These are phyloP conservation scores for Hyperoplus immaculatus DNA, from an alignment of 2,797 vertebrate genomes.

Conservation along the genomic window DNA sequence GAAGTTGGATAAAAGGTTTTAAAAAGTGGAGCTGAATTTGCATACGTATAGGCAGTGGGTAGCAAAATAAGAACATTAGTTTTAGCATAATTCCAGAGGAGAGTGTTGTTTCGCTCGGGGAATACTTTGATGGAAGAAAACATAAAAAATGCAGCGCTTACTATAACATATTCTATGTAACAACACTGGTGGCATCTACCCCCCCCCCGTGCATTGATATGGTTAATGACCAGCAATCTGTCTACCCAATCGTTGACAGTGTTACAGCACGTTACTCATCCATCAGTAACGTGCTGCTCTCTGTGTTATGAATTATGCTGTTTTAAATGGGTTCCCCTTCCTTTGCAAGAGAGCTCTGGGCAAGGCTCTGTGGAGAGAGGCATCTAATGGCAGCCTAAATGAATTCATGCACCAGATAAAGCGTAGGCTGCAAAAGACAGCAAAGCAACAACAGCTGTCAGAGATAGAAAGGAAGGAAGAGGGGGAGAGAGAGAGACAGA, in stretches of 20 bases:
- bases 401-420: constrained; percentile 76
- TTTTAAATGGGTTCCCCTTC: constrained; percentile 73
- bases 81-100: constrained; percentile 68
- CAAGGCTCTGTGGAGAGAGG: constrained; percentile 70
- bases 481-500: constrained; percentile 7
- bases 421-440: constrained; percentile 79
- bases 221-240: constrained; percentile 77
- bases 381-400: constrained; percentile 81
- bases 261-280: constrained; percentile 73
- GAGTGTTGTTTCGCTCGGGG: constrained; percentile 57
- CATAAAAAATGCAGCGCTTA: constrained; percentile 65
- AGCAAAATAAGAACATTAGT: constrained; percentile 62
- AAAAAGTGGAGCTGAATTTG: constrained; percentile 63
- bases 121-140: constrained; percentile 76
- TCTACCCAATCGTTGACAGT: constrained; percentile 74
- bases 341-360: constrained; percentile 74
- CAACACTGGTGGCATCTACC: constrained; percentile 55
- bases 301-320: constrained; percentile 77
- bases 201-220: constrained; percentile 56
- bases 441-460: constrained; percentile 81
- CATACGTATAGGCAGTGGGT: constrained; percentile 62
- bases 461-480: constrained; percentile 56
- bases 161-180: constrained; percentile 68
- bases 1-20: constrained; percentile 73
- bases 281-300: constrained; percentile 59